Conservation (phyloP, 2,888 invertebrate genomes). For the Cerastoderma edule region DNA sequence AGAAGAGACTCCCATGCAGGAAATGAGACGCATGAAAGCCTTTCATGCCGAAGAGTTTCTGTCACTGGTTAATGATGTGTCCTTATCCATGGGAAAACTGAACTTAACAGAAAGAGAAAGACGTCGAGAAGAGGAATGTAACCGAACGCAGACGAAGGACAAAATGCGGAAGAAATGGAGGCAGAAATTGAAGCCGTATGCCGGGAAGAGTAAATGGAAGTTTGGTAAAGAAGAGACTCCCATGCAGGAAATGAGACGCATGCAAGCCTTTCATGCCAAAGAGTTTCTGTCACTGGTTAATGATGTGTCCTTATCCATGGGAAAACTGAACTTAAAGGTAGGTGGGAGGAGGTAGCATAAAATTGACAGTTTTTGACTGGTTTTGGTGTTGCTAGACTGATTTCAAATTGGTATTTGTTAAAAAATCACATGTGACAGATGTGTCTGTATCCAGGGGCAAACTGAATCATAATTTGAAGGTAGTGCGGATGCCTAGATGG, state of each 20-base stretch:
- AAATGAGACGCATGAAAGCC: no score
- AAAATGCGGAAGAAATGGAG: constrained; percentile 33
- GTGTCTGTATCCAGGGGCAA: not conserved
- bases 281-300: not conserved
- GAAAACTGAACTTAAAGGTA: not conserved
- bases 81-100: no score
- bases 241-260: not conserved
- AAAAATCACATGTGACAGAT: not conserved
- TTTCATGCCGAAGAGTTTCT: no score
- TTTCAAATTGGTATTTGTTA: not conserved
- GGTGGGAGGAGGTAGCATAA: no score
- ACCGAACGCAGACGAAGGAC: constrained; percentile 25
- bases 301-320: not conserved
- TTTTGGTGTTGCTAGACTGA: not conserved
- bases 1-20: constrained; percentile 18
- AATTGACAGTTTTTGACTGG: no score
- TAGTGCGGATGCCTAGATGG: no score
- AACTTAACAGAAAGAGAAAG: no score
- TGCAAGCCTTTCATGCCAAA: not conserved
- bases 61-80: no score
- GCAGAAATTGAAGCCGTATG: constrained; percentile 16
- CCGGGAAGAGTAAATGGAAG: not conserved
- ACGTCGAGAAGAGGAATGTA: constrained; percentile 27
- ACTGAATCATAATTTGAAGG: no score
- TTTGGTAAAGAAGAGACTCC: no score